Conservation (phyloP, 2,113 vertebrate species). For the Dinomys branickii region DNA sequence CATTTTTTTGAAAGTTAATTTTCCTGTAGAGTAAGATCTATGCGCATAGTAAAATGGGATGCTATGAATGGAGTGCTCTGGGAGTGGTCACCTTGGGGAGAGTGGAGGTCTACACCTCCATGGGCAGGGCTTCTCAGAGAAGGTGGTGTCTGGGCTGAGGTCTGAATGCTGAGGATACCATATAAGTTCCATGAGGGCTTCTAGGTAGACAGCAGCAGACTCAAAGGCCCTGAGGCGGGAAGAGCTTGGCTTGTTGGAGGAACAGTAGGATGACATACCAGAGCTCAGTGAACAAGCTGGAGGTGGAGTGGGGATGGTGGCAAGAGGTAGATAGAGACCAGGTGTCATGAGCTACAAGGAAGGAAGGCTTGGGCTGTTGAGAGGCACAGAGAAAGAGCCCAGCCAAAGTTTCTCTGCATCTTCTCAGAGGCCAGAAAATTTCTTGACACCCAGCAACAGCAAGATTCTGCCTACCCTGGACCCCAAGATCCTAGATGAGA, state of each 20-base stretch:
- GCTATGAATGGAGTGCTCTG: background rate
- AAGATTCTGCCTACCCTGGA: constrained; percentile 71
- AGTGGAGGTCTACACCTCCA: background rate
- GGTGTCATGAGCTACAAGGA: background rate
- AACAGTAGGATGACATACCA: background rate
- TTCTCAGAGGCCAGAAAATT: constrained; percentile 74
- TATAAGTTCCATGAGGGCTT: background rate
- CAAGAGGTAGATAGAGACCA: no score
- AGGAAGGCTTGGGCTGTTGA: no score
- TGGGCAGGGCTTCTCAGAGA: background rate
- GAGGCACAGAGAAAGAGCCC: background rate
- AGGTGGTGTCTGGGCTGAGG: background rate
- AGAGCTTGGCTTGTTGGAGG: background rate
- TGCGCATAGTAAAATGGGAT: background rate
- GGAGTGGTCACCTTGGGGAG: background rate
- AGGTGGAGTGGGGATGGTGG: background rate
- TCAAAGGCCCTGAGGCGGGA: background rate
- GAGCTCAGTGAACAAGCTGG: background rate
- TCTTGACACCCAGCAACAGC: constrained; percentile 68
- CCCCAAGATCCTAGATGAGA: background rate
- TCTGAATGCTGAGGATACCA: background rate
- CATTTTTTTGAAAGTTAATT: constrained; percentile 22
- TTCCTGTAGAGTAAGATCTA: background rate
- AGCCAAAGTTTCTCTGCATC: background rate
- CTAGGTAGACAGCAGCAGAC: background rate